phyloP scores from a whole-genome alignment of 2,888 invertebrate species.

The Epicampocera succincta region DNA sequence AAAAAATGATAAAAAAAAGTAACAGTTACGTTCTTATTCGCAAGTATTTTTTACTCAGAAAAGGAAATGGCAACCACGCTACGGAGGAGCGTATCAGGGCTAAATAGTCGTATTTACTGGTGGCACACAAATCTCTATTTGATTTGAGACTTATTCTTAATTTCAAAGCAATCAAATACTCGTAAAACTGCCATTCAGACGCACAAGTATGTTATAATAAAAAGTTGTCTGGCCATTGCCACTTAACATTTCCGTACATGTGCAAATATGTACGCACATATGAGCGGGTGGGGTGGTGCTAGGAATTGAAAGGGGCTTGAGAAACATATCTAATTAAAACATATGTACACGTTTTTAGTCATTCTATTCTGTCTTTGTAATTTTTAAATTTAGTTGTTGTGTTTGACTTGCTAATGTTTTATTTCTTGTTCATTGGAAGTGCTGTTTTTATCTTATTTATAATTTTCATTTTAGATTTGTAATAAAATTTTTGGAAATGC shows the following conservation, averaged over 20 bases:
- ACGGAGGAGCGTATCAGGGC: no score
- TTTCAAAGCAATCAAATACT: not conserved
- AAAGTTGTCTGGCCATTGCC: slow-evolving; percentile 40
- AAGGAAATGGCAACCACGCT: no score
- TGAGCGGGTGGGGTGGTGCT: not conserved
- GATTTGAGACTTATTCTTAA: no score
- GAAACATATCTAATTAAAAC: slow-evolving; percentile 56
- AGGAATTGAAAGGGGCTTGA: slow-evolving; percentile 2
- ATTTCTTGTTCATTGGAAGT: slow-evolving; percentile 19
- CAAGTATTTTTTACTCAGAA: no score
- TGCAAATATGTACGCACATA: not conserved
- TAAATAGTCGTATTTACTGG: no score
- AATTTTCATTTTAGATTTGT: slow-evolving; percentile 87
- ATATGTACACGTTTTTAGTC: slow-evolving; percentile 47
- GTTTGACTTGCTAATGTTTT: slow-evolving; percentile 33
- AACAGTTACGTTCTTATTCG: no score
- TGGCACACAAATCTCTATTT: no score
- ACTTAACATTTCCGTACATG: not conserved
- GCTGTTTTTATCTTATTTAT: slow-evolving; percentile 54
- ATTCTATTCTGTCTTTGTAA: not conserved
- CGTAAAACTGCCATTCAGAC: slow-evolving; percentile 33
- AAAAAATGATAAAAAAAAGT: no score
- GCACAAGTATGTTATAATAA: slow-evolving; percentile 31
- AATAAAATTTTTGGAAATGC: slow-evolving; percentile 98
- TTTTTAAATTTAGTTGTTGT: slow-evolving; percentile 18